These are phyloP conservation scores for Clarias fuscus DNA, from an alignment of 2,797 vertebrate genomes.

Conservation along the genomic window DNA sequence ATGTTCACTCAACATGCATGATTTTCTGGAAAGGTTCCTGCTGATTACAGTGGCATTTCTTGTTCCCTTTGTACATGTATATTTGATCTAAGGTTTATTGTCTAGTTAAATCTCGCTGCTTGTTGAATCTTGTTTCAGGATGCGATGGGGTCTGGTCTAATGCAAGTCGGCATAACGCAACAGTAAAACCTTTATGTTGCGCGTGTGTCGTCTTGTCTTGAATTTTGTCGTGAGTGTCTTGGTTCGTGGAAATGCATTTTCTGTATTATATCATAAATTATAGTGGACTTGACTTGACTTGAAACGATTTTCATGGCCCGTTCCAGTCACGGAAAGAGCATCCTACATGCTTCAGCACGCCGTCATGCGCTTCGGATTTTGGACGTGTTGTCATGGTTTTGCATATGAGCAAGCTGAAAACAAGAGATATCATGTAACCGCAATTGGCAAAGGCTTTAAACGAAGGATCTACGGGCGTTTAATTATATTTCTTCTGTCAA, in stretches of 20 bases:
- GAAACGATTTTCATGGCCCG: not conserved
- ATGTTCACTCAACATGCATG: too few relatives aligned
- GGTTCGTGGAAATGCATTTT: not conserved
- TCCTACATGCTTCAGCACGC: not conserved
- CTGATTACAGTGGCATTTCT: not conserved
- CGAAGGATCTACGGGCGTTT: not conserved
- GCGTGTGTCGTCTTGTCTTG: not conserved
- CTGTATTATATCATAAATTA: not conserved
- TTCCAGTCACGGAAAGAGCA: not conserved
- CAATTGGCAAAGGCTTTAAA: too few relatives aligned
- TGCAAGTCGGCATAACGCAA: not conserved
- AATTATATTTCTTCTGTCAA: not conserved
- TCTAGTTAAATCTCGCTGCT: not conserved
- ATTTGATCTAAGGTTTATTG: not conserved
- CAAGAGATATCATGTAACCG: not conserved
- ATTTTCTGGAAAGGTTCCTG: too few relatives aligned
- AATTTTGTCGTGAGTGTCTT: not conserved
- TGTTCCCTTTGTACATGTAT: not conserved
- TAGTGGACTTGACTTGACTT: not conserved
- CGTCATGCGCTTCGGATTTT: not conserved
- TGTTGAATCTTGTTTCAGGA: conserved; percentile 5
- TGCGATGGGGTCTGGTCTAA: not conserved
- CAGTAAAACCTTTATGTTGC: not conserved
- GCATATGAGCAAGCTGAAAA: not conserved
- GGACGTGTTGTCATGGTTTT: not conserved